Evolutionary conservation across 2,888 invertebrate genomes (phyloP).

Genomic region (Drosophila anomalata): DNA sequence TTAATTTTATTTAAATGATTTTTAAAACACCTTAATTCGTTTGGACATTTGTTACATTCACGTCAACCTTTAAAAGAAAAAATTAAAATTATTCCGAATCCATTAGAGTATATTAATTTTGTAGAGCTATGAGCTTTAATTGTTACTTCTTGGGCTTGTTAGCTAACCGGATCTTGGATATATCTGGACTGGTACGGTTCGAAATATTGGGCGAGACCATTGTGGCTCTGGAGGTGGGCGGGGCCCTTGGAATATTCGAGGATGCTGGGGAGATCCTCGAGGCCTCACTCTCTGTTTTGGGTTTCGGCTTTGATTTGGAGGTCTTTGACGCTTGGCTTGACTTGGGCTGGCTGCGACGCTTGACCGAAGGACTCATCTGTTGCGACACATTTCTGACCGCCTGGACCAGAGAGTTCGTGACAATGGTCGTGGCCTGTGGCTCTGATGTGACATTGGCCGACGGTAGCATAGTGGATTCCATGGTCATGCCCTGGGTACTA

Average conservation of each 20-base stretch:
- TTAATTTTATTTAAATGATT: not conserved
- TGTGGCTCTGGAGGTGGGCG: conserved; percentile 42
- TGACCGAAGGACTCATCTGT: not conserved
- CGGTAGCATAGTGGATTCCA: conserved; percentile 20
- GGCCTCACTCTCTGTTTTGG: not conserved
- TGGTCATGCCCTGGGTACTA: conserved; percentile 40
- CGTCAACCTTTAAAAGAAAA: not conserved
- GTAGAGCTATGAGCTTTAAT: not conserved
- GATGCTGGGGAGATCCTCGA: not conserved
- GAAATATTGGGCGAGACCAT: conserved; percentile 9
- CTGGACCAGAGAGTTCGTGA: not conserved
- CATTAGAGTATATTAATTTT: not conserved
- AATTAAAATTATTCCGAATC: not conserved
- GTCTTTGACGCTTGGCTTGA: not conserved
- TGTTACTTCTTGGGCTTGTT: conserved; percentile 42
- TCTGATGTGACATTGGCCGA: conserved; percentile 6
- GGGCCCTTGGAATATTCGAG: conserved; percentile 18
- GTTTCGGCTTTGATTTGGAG: conserved; percentile 1
- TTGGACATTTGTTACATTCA: not conserved
- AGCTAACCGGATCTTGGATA: conserved; percentile 26
- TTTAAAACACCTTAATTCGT: not conserved
- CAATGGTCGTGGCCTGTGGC: conserved; percentile 3
- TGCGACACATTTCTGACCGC: not conserved
- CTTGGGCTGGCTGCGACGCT: not conserved
- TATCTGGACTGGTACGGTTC: not conserved